A percentile compares a stretch with the other conserved stretches of the same genome.
Conservation (phyloP, 2,113 vertebrate species). For the Romanogobio albipinnatus region DNA sequence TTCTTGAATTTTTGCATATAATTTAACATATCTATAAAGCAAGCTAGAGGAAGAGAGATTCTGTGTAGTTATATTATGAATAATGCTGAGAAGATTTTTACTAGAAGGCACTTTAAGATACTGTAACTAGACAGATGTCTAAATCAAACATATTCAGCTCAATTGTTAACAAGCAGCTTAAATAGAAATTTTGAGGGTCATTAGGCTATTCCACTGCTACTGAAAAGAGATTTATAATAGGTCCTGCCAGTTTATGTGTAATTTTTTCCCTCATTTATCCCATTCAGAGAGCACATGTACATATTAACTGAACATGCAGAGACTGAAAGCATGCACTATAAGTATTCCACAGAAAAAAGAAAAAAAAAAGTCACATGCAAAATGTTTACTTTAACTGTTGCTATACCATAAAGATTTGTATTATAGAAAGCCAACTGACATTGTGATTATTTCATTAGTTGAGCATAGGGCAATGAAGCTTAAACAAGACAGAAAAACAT, state of each 20-base stretch:
- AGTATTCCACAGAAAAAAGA: conserved; percentile 56
- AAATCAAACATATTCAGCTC: background rate
- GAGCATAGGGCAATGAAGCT: background rate
- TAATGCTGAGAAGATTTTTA: conserved; percentile 5
- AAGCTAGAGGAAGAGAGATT: background rate
- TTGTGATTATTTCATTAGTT: background rate
- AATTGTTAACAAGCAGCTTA: background rate
- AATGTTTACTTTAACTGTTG: conserved; percentile 25
- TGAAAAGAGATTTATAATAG: conserved; percentile 6
- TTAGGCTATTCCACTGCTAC: background rate
- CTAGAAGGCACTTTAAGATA: conserved; percentile 62
- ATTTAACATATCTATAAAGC: background rate
- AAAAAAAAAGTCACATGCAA: conserved; percentile 73
- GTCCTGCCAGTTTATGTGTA: background rate
- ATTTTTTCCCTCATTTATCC: background rate
- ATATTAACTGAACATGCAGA: background rate
- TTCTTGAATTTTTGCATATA: background rate
- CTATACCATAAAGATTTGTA: background rate
- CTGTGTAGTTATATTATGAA: background rate
- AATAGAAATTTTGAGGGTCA: conserved; percentile 4
- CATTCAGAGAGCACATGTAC: background rate
- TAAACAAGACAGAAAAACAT: background rate
- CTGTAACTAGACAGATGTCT: conserved; percentile 11
- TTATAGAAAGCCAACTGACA: background rate
- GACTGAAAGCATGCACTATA: conserved; percentile 30